Evolutionary conservation across 2,113 vertebrate species (phyloP).

Genomic region (Rana temporaria): DNA sequence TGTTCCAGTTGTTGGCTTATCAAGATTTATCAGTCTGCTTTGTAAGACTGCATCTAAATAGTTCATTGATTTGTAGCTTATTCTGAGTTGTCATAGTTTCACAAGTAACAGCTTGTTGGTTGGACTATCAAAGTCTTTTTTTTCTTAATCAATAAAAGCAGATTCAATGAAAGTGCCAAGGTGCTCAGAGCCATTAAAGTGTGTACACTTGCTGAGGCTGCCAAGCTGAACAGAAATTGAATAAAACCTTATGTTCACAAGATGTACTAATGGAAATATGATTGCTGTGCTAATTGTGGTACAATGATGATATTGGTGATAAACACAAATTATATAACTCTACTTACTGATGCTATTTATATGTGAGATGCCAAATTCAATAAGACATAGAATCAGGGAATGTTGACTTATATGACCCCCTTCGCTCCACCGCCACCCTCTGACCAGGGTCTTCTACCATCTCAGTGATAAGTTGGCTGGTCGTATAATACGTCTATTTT

Average conservation of each 20-base stretch:
- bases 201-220: constrained; percentile 6
- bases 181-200: constrained; percentile 56
- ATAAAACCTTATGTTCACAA: neutral
- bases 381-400: too few relatives aligned
- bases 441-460: too few relatives aligned
- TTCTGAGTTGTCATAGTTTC: constrained; percentile 80
- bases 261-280: neutral
- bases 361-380: too few relatives aligned
- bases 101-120: constrained; percentile 72
- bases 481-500: too few relatives aligned
- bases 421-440: too few relatives aligned
- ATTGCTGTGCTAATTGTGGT: too few relatives aligned
- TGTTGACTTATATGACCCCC: too few relatives aligned
- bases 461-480: too few relatives aligned
- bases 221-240: constrained; percentile 9
- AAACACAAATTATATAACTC: too few relatives aligned
- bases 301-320: too few relatives aligned
- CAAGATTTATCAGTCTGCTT: constrained; percentile 70
- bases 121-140: constrained; percentile 77
- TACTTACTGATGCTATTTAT: too few relatives aligned
- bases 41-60: constrained; percentile 74
- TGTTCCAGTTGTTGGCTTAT: constrained; percentile 71
- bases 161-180: constrained; percentile 68
- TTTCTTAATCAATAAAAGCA: constrained; percentile 74
- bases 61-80: constrained; percentile 82